Percentiles rank a stretch among this genome's conserved stretches.
Conservation (phyloP, 2,797 vertebrate species). For the Megaceryle alcyon region DNA sequence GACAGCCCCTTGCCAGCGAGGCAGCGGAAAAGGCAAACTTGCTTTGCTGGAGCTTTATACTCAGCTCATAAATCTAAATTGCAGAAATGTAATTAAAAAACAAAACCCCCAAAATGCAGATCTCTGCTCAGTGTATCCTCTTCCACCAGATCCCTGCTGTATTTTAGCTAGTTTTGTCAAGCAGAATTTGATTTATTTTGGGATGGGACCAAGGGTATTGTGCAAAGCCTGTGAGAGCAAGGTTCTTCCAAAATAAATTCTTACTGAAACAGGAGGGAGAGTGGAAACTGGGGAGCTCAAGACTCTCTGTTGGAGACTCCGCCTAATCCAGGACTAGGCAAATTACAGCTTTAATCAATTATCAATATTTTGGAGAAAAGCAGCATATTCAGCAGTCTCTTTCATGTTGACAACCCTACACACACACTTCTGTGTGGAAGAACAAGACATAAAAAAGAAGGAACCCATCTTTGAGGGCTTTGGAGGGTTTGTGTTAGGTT, state of each 20-base stretch:
- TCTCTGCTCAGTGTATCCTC: neutral
- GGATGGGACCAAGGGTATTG: neutral
- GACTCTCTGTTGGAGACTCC: neutral
- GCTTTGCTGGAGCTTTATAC: neutral
- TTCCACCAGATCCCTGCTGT: neutral
- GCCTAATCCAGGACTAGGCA: neutral
- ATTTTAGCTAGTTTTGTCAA: neutral
- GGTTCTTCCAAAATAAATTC: neutral
- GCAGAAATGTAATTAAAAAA: neutral
- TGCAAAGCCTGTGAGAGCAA: neutral
- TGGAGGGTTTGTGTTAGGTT: neutral
- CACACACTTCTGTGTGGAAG: neutral
- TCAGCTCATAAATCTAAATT: neutral
- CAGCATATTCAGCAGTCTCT: neutral
- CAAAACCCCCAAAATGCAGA: fast-evolving
- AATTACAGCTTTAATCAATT: neutral
- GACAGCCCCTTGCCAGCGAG: neutral
- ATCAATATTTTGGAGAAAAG: neutral
- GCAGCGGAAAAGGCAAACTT: neutral
- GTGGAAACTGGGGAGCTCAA: neutral
- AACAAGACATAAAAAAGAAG: neutral
- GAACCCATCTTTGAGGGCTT: neutral
- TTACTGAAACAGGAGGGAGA: neutral
- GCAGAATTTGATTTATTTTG: neutral
- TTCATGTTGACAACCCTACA: neutral